Evolutionary conservation across 2,888 invertebrate species (phyloP).

Genomic region (Syrista parreyssii): DNA sequence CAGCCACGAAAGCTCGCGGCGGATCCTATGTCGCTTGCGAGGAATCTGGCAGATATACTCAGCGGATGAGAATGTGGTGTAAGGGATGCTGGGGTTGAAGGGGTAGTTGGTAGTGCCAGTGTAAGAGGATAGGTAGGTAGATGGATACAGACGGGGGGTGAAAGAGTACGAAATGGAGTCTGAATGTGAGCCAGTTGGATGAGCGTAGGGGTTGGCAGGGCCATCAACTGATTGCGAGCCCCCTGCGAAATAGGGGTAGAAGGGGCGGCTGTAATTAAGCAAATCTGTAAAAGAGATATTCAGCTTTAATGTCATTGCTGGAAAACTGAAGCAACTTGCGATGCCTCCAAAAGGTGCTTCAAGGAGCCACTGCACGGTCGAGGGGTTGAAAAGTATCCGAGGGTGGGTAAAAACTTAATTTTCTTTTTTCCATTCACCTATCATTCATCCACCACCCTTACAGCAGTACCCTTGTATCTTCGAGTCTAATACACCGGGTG

Average conservation of each 20-base stretch:
- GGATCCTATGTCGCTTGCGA: constrained; percentile 31
- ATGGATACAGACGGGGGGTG: neutral
- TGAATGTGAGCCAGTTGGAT: constrained; percentile 27
- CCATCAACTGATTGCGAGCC: constrained; percentile 41
- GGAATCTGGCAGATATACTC: constrained; percentile 28
- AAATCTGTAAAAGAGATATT: constrained; percentile 30
- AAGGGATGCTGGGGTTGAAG: neutral
- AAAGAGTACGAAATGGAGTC: neutral
- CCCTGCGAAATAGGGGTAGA: constrained; percentile 21
- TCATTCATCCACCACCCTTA: neutral
- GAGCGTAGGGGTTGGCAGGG: constrained; percentile 8
- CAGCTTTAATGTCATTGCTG: constrained; percentile 20
- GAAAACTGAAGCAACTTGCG: constrained; percentile 4
- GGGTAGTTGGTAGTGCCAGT: neutral
- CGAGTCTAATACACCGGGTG: neutral
- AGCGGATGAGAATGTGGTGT: neutral
- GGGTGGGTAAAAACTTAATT: constrained; percentile 18
- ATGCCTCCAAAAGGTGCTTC: constrained; percentile 8
- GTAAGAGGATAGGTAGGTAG: neutral
- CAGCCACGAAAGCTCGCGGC: constrained; percentile 16
- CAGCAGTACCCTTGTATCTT: neutral
- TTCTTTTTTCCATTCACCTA: neutral
- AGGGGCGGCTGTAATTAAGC: constrained; percentile 34
- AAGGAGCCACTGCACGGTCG: neutral
- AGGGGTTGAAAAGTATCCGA: constrained; percentile 2